These are phyloP conservation scores for Porites australiensis DNA, from an alignment of 64 coral and sea anemone genomes.

Conservation along the genomic window DNA sequence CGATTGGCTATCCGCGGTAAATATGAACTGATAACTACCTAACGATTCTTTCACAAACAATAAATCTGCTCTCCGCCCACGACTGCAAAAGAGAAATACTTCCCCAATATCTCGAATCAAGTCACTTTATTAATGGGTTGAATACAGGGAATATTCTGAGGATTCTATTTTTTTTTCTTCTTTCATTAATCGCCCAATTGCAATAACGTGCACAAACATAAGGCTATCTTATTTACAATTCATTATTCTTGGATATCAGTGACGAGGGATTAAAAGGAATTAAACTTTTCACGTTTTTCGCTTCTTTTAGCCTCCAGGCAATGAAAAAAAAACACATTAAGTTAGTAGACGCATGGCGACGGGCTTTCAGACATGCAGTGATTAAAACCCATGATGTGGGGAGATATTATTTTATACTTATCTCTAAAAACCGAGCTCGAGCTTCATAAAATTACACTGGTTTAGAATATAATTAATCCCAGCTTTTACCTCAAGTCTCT, in stretches of 20 bases:
- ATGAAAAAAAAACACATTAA: background rate
- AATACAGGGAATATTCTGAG: background rate
- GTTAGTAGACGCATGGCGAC: background rate
- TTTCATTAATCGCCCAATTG: background rate
- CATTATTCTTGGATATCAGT: conserved; percentile 3
- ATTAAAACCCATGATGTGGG: background rate
- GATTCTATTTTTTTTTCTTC: background rate
- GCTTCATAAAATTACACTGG: background rate
- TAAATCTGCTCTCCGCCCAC: background rate
- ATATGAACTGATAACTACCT: conserved; percentile 6
- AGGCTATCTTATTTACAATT: conserved; percentile 27
- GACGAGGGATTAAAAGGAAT: background rate
- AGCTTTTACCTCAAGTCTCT: background rate
- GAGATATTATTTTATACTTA: background rate
- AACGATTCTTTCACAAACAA: background rate
- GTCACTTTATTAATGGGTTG: conserved; percentile 7
- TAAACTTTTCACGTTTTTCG: background rate
- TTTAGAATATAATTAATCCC: conserved; percentile 1
- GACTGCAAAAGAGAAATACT: background rate
- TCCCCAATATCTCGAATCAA: background rate
- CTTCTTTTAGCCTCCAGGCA: background rate
- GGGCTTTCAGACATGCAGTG: background rate
- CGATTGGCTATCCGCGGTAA: background rate
- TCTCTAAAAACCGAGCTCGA: background rate
- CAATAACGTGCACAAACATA: conserved; percentile 8